These are phyloP conservation scores for Elaeidobius kamerunicus DNA, from an alignment of 2,888 invertebrate species.

Conservation along the genomic window DNA sequence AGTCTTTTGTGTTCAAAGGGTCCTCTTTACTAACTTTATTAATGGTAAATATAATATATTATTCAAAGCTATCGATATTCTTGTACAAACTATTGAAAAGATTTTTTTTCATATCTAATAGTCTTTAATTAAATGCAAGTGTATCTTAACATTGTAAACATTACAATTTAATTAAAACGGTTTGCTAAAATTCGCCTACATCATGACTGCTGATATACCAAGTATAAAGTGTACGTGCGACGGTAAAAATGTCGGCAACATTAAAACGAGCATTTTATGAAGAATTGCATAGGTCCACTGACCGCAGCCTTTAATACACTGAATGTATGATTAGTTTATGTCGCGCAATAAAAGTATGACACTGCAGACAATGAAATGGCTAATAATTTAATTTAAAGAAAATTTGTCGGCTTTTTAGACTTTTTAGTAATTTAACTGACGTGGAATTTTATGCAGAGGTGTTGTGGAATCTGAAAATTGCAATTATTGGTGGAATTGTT, in stretches of 20 bases:
- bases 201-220: slow-evolving; percentile 34
- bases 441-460: slow-evolving; percentile 43
- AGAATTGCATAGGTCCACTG: slow-evolving; percentile 42
- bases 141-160: too few species aligned
- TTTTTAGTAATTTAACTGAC: slow-evolving; percentile 33
- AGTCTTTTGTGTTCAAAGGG: too few species aligned
- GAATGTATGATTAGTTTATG: slow-evolving; percentile 40
- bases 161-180: too few species aligned
- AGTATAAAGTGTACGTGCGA: slow-evolving; percentile 41
- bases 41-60: too few species aligned
- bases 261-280: slow-evolving; percentile 37
- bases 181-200: slow-evolving; percentile 20
- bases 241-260: slow-evolving; percentile 38
- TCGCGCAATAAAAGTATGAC: slow-evolving; percentile 20
- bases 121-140: too few species aligned
- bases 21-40: too few species aligned
- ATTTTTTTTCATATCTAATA: too few species aligned
- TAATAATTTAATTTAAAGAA: slow-evolving; percentile 35
- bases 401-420: slow-evolving; percentile 37
- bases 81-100: too few species aligned
- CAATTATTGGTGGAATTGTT: slow-evolving; percentile 27
- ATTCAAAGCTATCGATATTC: too few species aligned
- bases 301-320: slow-evolving; percentile 39
- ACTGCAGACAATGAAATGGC: slow-evolving; percentile 31
- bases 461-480: slow-evolving; percentile 36